phyloP scores from a whole-genome alignment of 2,888 invertebrate species.

The Troides helena region DNA sequence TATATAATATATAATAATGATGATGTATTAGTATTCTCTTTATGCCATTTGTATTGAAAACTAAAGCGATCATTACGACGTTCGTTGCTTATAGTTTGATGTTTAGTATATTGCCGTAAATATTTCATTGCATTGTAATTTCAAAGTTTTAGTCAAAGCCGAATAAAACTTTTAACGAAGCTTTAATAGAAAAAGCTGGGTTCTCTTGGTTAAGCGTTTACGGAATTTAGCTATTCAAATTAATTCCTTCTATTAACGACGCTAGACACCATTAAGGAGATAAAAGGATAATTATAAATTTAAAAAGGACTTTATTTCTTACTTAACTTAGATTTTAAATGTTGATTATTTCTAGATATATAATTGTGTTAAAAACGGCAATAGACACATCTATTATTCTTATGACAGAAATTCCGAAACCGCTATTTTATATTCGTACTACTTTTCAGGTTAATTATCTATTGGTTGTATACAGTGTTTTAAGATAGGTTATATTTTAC shows the following conservation, averaged over 20 bases:
- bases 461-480: too few species aligned
- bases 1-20: neutral
- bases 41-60: neutral
- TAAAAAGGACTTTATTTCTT: slow-evolving; percentile 6
- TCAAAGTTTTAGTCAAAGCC: neutral
- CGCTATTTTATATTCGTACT: too few species aligned
- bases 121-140: neutral
- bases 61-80: neutral
- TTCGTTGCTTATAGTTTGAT: slow-evolving; percentile 33
- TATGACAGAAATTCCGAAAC: neutral
- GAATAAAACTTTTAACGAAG: neutral
- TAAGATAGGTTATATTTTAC: too few species aligned
- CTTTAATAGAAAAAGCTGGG: neutral
- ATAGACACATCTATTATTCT: neutral
- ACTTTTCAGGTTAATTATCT: too few species aligned
- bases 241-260: slow-evolving; percentile 17
- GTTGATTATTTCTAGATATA: neutral
- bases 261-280: slow-evolving; percentile 19
- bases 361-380: neutral
- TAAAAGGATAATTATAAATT: slow-evolving; percentile 20
- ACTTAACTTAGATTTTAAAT: neutral
- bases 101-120: slow-evolving; percentile 31
- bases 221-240: slow-evolving; percentile 23
- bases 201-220: neutral
- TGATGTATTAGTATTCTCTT: neutral